phyloP scores from a whole-genome alignment of 2,888 invertebrate species.

The Dione juno region DNA sequence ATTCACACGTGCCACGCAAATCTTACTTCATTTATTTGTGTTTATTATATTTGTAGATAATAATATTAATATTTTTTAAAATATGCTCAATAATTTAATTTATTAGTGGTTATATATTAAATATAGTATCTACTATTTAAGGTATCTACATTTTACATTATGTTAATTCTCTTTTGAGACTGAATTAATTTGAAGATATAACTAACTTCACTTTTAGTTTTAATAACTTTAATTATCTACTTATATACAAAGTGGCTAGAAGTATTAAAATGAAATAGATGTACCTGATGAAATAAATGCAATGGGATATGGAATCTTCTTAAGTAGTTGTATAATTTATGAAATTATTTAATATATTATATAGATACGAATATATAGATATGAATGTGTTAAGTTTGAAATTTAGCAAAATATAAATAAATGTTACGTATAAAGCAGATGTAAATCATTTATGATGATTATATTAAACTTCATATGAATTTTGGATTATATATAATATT shows the following conservation, averaged over 20 bases:
- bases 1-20: not conserved
- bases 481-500: slow-evolving; percentile 53
- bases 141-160: slow-evolving; percentile 5
- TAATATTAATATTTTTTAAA: slow-evolving; percentile 6
- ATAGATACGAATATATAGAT: slow-evolving; percentile 10
- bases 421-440: not conserved
- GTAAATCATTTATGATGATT: slow-evolving; percentile 38
- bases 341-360: not conserved
- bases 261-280: slow-evolving; percentile 15
- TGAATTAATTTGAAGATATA: slow-evolving; percentile 46
- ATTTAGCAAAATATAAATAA: slow-evolving; percentile 12
- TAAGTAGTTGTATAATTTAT: not conserved
- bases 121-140: slow-evolving; percentile 8
- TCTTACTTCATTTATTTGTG: not conserved
- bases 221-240: slow-evolving; percentile 26
- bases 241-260: slow-evolving; percentile 11
- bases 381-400: slow-evolving; percentile 26
- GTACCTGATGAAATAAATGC: slow-evolving; percentile 21
- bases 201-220: not conserved
- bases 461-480: slow-evolving; percentile 55
- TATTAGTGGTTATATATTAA: slow-evolving; percentile 10
- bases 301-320: not conserved
- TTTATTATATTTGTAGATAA: not conserved
- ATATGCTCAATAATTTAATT: slow-evolving; percentile 14
- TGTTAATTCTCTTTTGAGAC: slow-evolving; percentile 39